Evolutionary conservation across 1,140 invertebrate genomes (phyloP), one percentile per base, ranked within the genome.

Genomic region (Choristoneura fumiferana): DNA sequence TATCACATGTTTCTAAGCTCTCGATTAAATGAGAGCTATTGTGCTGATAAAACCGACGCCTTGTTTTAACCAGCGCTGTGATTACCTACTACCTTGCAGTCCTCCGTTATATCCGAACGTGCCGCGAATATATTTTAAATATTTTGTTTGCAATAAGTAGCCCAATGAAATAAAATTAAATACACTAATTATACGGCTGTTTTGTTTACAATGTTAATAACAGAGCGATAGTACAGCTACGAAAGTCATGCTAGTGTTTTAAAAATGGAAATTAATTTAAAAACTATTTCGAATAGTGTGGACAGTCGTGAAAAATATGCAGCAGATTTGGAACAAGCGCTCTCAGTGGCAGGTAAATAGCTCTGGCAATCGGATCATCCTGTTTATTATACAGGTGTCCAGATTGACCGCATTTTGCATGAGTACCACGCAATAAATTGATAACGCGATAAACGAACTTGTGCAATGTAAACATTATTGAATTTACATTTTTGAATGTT

Each of bases 291-390:
- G 8, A 66, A 75, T 56, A 60, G 61, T 58, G 58, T 81, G 22
- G 58, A 75, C 5, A 61, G 55, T 33, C 55, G 58, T 36, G 59
- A 71, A 12, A 67, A 73, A 35, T 52, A 68, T 72, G 52, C 65
- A 29, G 70, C 71, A 4, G 74, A 81, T 71, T 67, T 86, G 65
- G 83, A 86, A 38, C 68, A 76, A 57, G 83, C 83, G 10, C 58
- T 86, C 9, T 37, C 58, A 36, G 69, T 84, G 8, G 78, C 73
- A 63, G 79, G 79, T 82, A 67, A 39, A 54, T 45, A 10, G 10
- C 8, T 57, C 22, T 2, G 22, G 2, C 22, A 6, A 29, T 29
- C 22, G 22, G 22, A 29, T 29, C 22, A 29, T 29, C 22, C 22
- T 29, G 22, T 29, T 29, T 29, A 29, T 29, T 29, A 6, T 29